These are phyloP conservation scores for Oikopleura dioica DNA, from an alignment of 23 tunicate species.

Conservation along the genomic window DNA sequence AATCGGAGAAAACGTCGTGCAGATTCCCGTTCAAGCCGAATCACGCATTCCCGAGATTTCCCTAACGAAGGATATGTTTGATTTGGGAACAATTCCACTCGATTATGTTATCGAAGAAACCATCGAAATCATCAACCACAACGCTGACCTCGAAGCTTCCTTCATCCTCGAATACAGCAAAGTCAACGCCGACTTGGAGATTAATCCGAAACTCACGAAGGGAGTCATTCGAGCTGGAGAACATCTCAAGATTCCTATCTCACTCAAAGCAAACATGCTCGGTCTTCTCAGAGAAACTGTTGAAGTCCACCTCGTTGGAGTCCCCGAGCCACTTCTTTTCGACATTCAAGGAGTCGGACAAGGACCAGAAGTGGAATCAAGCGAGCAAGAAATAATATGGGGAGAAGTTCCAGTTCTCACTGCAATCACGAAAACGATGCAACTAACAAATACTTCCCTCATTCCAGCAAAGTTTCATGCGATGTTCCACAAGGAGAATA, in stretches of 20 bases:
- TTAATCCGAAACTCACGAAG: background rate
- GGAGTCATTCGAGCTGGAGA: background rate
- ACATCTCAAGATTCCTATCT: background rate
- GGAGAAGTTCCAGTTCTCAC: conserved; percentile 50
- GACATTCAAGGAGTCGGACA: conserved; percentile 36
- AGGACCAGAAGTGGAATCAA: conserved; percentile 68
- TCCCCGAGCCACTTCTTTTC: background rate
- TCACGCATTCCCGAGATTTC: background rate
- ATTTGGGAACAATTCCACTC: background rate
- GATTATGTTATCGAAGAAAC: background rate
- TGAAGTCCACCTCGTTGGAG: background rate
- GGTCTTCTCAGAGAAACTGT: background rate
- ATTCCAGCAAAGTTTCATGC: conserved; percentile 58
- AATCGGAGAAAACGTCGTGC: background rate
- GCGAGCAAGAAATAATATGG: conserved; percentile 40
- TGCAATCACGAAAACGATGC: conserved; percentile 24
- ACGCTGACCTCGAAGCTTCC: background rate
- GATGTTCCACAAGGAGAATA: conserved; percentile 25
- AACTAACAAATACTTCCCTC: conserved; percentile 50
- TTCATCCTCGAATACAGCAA: background rate
- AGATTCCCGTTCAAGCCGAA: background rate
- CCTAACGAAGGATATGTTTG: background rate
- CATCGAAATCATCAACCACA: background rate
- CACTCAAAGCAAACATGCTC: background rate
- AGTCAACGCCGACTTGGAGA: background rate